Conservation (phyloP, 2,797 vertebrate genomes). For the Lates japonicus region DNA sequence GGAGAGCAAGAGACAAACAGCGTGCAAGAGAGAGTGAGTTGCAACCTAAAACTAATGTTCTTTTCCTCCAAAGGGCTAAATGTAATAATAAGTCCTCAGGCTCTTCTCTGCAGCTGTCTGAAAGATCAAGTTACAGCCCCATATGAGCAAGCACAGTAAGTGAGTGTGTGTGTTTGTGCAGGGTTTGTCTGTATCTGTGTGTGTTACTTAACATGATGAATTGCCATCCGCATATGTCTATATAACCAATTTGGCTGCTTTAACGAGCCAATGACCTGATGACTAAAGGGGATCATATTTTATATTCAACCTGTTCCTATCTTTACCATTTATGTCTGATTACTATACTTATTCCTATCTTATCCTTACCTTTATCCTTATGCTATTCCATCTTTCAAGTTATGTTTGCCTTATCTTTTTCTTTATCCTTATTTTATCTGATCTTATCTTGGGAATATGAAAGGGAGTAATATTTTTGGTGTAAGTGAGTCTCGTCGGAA, state of each 20-base stretch:
- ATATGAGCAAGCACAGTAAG: constrained; percentile 47
- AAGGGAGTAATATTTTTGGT: not conserved
- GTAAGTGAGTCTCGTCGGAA: not conserved
- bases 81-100: constrained; percentile 73
- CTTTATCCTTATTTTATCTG: not conserved
- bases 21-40: constrained; percentile 23
- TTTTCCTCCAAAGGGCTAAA: constrained; percentile 68
- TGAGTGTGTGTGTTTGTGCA: constrained; percentile 25
- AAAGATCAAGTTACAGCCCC: constrained; percentile 66
- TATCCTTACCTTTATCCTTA: not conserved
- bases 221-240: constrained; percentile 59
- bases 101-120: constrained; percentile 73
- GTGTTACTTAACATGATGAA: constrained; percentile 52
- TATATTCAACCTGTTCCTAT: not conserved
- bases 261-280: constrained; percentile 32
- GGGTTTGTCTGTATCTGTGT: constrained; percentile 12
- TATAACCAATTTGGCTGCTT: constrained; percentile 47
- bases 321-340: not conserved
- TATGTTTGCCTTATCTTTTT: not conserved
- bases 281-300: constrained; percentile 5
- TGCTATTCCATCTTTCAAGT: constrained; percentile 3
- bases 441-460: not conserved
- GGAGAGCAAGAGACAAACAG: constrained; percentile 21
- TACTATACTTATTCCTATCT: constrained; percentile 2
- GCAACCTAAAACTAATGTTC: constrained; percentile 72